Evolutionary conservation across 2,113 vertebrate species (phyloP).

Genomic region (Tinamus guttatus): DNA sequence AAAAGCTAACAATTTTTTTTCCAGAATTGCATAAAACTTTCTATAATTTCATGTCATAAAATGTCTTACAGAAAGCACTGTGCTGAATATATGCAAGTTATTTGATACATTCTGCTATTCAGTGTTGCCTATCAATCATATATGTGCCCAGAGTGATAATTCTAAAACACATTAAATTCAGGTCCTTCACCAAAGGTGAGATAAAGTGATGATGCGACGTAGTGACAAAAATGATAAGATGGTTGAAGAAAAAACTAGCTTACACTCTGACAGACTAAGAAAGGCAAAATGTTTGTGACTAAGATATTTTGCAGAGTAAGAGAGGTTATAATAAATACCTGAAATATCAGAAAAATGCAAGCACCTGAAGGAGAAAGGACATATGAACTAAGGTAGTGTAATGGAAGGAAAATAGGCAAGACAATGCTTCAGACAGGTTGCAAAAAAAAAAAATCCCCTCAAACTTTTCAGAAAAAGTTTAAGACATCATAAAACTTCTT

Average conservation of each 20-base stretch:
- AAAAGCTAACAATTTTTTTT: not conserved
- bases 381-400: not conserved
- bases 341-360: not conserved
- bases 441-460: not conserved
- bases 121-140: not conserved
- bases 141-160: not conserved
- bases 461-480: not conserved
- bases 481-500: not conserved
- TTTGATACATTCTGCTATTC: not conserved
- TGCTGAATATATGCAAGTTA: not conserved
- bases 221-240: not conserved
- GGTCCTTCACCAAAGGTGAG: not conserved
- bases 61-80: not conserved
- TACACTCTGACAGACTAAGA: not conserved
- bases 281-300: not conserved
- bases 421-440: not conserved
- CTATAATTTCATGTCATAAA: not conserved
- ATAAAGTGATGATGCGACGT: not conserved
- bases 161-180: not conserved
- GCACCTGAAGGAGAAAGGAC: not conserved
- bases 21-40: not conserved
- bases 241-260: not conserved
- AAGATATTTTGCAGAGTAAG: not conserved
- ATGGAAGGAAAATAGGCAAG: not conserved
- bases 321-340: not conserved